Percentiles rank a stretch among this genome's conserved stretches.
phyloP scores from a whole-genome alignment of 2,113 vertebrate species.

The Antechinus stuartii region DNA sequence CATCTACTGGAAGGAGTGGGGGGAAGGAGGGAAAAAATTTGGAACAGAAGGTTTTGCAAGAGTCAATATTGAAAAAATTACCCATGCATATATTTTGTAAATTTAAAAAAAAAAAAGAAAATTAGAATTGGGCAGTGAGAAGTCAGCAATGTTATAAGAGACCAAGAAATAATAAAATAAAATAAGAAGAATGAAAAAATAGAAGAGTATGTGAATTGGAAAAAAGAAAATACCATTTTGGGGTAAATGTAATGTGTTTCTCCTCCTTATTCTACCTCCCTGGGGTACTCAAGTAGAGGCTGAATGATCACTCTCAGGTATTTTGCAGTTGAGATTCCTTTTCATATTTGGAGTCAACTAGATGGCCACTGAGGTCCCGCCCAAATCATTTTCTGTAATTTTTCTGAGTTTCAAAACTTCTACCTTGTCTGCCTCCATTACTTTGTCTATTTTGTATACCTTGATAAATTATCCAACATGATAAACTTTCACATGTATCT shows the following conservation, averaged over 20 bases:
- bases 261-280: not conserved
- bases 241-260: not conserved
- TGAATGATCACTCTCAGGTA: not conserved
- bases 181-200: too few species aligned
- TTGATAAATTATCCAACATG: not conserved
- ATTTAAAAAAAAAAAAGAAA: too few species aligned
- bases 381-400: not conserved
- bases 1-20: too few species aligned
- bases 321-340: not conserved
- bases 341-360: not conserved
- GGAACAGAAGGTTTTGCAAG: too few species aligned
- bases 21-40: too few species aligned
- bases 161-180: too few species aligned
- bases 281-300: not conserved
- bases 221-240: too few species aligned
- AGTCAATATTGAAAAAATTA: too few species aligned
- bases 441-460: not conserved
- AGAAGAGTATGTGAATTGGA: too few species aligned
- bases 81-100: too few species aligned
- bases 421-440: not conserved
- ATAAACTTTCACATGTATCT: not conserved
- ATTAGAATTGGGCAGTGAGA: too few species aligned
- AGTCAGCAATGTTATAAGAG: too few species aligned
- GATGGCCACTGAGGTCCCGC: not conserved
- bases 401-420: not conserved